Base-by-base conservation (phyloP, 2,888 invertebrate genomes). In the Lasioglossum zephyrum region DNA sequence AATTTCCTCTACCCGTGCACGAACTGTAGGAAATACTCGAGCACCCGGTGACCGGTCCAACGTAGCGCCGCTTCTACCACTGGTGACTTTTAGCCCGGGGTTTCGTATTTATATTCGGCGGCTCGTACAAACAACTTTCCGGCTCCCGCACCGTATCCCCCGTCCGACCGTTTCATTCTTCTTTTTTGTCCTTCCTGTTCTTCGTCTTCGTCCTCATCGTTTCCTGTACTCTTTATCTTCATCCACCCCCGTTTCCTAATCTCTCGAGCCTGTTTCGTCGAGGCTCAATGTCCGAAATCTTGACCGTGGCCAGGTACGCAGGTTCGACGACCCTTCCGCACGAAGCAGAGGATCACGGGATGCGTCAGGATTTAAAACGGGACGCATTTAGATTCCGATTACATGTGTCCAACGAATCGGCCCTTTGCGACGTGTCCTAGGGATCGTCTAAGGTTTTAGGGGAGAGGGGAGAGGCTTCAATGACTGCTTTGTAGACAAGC, bases 81-180 rank as follows among this genome's bases (percentile, higher is more conserved):
- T 93, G 92, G 85, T 87, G 87, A 87, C 85, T 90, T 90, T 87
- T 89, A 84, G 79, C 87, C 79, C 81, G 53, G 85, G 74, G 85
- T 88, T 92, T 87, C 84, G 89, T 91, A 89, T 89, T 91, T 91
- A 91, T 91, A 90, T 92, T 88, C 88, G 84, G 86, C 84, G 90
- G 89, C 85, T 87, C 77, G 77, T 85, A 84, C 82, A 74, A 82
- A 78, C 82, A 76, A 83, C 86, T 77, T 85, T 85, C 82, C 69
- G 41, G 70, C 79, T 78, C 66, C 82, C 86, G 39, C 47, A 22
- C 18, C 69, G 79, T 82, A 74, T 81, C 73, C 26, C 31, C n/a
- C 36, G 3, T 41, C 16, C 49, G 16, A 36, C 49, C 44, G 53
- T 76, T 75, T 16, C 39, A 53, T 60, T 60, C 31, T 31, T 73